These are phyloP conservation scores for Nylanderia fulva DNA, from an alignment of 1,140 invertebrate genomes.

Conservation along the genomic window DNA sequence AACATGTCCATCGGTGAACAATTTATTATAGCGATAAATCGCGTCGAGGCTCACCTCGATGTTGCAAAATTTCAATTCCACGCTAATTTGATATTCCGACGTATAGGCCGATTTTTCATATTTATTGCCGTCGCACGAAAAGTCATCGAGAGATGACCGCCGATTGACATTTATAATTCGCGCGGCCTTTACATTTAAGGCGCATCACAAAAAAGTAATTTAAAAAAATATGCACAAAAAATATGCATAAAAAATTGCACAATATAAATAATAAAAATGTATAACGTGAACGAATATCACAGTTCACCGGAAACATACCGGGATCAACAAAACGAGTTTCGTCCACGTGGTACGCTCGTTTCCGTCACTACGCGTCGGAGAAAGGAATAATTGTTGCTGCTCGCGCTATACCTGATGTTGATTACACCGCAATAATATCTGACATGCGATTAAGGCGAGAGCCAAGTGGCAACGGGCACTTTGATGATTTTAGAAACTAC, in stretches of 20 bases:
- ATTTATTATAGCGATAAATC: conserved; percentile 54
- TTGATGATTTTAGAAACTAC: conserved; percentile 62
- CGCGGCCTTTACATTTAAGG: conserved; percentile 46
- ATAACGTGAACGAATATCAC: too few relatives aligned
- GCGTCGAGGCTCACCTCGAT: neutral
- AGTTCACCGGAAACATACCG: neutral
- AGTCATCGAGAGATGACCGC: neutral
- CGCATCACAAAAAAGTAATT: too few relatives aligned
- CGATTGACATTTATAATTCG: conserved; percentile 57
- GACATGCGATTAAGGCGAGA: conserved; percentile 34
- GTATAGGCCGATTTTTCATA: conserved; percentile 36
- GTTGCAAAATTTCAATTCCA: conserved; percentile 40
- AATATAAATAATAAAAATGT: too few relatives aligned
- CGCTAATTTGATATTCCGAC: conserved; percentile 16
- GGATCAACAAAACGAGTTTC: conserved; percentile 54
- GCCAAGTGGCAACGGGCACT: conserved; percentile 26
- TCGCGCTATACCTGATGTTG: neutral
- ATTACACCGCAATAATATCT: conserved; percentile 42
- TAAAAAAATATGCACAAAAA: too few relatives aligned
- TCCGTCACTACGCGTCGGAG: conserved; percentile 40
- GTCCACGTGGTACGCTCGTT: conserved; percentile 42
- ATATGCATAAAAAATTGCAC: too few relatives aligned
- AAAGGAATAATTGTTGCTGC: conserved; percentile 58
- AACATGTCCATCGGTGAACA: neutral
- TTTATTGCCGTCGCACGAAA: neutral